Evolutionary conservation across 2,888 invertebrate genomes (phyloP).

Genomic region (Microctonus aethiopoides): DNA sequence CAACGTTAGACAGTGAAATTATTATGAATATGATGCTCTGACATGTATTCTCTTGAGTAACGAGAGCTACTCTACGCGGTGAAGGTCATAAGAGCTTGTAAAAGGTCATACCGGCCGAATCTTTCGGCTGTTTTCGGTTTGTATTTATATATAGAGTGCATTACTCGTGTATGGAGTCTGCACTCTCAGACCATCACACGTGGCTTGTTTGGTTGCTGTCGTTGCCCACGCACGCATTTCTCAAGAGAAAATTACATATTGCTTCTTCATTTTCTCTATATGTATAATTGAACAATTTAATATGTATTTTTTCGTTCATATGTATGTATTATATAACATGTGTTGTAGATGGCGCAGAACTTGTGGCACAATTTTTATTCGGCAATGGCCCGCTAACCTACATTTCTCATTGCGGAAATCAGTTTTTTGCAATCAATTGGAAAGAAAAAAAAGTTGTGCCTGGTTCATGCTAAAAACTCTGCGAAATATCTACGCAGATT

Average conservation of each 20-base stretch:
- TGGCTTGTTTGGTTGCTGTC: too few species aligned
- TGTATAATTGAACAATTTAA: too few species aligned
- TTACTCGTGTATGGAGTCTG: neutral
- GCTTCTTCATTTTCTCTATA: too few species aligned
- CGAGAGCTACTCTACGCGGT: conserved; percentile 18
- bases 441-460: neutral
- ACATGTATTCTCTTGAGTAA: neutral
- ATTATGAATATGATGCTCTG: neutral
- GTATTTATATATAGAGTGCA: neutral
- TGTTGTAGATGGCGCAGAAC: neutral
- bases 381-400: neutral
- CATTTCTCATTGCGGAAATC: neutral
- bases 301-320: too few species aligned
- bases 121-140: conserved; percentile 26
- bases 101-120: conserved; percentile 53
- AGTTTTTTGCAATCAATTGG: neutral
- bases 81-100: conserved; percentile 56
- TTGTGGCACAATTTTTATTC: neutral
- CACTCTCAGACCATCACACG: neutral
- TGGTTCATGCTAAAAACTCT: too few species aligned
- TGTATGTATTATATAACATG: neutral
- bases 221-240: neutral
- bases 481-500: too few species aligned
- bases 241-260: too few species aligned
- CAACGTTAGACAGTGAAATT: neutral